Evolutionary conservation across 2,888 invertebrate species (phyloP).

Genomic region (Sminthurinus aureus): DNA sequence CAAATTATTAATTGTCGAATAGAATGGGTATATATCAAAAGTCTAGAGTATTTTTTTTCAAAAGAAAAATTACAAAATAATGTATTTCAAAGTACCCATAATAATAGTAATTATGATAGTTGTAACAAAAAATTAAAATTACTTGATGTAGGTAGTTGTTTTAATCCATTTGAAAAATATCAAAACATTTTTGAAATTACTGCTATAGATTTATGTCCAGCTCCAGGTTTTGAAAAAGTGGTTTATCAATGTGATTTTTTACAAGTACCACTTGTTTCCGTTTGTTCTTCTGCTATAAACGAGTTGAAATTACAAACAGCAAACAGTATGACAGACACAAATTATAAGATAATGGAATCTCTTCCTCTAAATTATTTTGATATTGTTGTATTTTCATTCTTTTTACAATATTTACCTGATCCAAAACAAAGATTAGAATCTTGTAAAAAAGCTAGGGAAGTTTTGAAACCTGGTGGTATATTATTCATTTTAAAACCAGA

Average conservation of each 20-base stretch:
- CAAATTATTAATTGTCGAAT: too few relatives aligned
- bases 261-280: slow-evolving; percentile 62
- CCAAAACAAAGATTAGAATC: slow-evolving; percentile 76
- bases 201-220: slow-evolving; percentile 80
- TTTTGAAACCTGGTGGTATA: slow-evolving; percentile 79
- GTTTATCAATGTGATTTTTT: slow-evolving; percentile 86
- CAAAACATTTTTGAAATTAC: slow-evolving; percentile 72
- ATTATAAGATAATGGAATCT: too few relatives aligned
- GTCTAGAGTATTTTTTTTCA: slow-evolving; percentile 72
- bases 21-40: slow-evolving; percentile 73
- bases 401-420: slow-evolving; percentile 88
- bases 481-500: slow-evolving; percentile 87
- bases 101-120: too few relatives aligned
- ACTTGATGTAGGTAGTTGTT: slow-evolving; percentile 93
- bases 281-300: slow-evolving; percentile 44
- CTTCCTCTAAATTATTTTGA: slow-evolving; percentile 69
- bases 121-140: slow-evolving; percentile 70
- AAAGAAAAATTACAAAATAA: slow-evolving; percentile 64
- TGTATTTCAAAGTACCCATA: too few relatives aligned
- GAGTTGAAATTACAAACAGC: not conserved
- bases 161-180: slow-evolving; percentile 80
- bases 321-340: too few relatives aligned
- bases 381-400: slow-evolving; percentile 82
- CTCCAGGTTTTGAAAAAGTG: slow-evolving; percentile 65
- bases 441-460: slow-evolving; percentile 78